These are phyloP conservation scores for Procavia capensis DNA, from an alignment of 2,113 vertebrate species.

Conservation along the genomic window DNA sequence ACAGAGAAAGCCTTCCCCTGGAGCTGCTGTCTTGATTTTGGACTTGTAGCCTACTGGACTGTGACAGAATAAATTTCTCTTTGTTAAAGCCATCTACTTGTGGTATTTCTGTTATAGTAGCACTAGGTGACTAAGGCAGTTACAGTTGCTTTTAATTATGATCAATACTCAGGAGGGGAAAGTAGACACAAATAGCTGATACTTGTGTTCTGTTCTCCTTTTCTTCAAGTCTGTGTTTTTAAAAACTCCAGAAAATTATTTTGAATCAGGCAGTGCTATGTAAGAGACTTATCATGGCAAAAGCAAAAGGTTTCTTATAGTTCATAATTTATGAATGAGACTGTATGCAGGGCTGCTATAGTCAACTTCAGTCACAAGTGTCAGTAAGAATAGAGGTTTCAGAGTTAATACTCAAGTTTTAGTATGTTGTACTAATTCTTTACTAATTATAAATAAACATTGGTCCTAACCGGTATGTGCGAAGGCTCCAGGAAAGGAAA, in stretches of 20 bases:
- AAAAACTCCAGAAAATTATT: not conserved
- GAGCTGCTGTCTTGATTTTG: too few species aligned
- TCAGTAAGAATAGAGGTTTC: not conserved
- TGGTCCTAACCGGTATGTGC: not conserved
- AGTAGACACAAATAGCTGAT: not conserved
- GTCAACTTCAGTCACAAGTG: not conserved
- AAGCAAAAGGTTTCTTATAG: not conserved
- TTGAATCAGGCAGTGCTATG: not conserved
- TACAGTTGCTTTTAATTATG: not conserved
- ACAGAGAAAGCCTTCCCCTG: too few species aligned
- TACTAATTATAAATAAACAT: not conserved
- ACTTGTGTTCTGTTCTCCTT: not conserved
- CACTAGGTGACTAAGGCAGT: too few species aligned
- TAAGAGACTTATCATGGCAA: not conserved
- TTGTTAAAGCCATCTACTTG: too few species aligned
- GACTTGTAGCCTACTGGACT: too few species aligned
- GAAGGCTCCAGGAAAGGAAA: not conserved
- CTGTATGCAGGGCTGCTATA: not conserved
- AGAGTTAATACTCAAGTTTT: not conserved
- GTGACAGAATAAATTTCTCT: too few species aligned
- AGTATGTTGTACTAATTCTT: not conserved
- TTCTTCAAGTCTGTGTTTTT: not conserved
- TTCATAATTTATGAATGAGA: not conserved
- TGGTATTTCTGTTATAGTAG: too few species aligned
- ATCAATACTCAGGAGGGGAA: not conserved